A percentile compares a stretch with the other conserved stretches of the same genome.
These are phyloP conservation scores for Rhodophaea formosa DNA, from an alignment of 2,888 invertebrate species.

Conservation along the genomic window DNA sequence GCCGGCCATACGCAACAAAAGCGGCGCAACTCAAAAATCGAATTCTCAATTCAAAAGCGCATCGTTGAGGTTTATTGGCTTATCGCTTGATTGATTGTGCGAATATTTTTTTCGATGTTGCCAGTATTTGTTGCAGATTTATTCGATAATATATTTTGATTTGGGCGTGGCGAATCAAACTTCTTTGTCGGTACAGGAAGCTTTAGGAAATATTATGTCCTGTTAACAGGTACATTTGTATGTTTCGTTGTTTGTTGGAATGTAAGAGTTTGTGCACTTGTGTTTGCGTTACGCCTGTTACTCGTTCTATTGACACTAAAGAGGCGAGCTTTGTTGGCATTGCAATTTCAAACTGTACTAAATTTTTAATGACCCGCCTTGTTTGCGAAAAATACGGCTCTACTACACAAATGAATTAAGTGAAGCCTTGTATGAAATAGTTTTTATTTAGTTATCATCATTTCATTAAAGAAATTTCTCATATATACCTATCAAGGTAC, in stretches of 20 bases:
- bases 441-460: too few species aligned
- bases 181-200: conserved; percentile 73
- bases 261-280: conserved; percentile 65
- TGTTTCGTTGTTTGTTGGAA: conserved; percentile 42
- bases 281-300: conserved; percentile 74
- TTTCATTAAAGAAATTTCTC: too few species aligned
- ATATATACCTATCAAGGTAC: too few species aligned
- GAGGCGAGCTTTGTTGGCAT: conserved; percentile 43
- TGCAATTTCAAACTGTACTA: conserved; percentile 41
- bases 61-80: conserved; percentile 82
- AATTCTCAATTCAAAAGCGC: conserved; percentile 78
- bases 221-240: conserved; percentile 59
- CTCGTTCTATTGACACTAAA: conserved; percentile 42
- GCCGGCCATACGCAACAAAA: conserved; percentile 72
- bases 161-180: conserved; percentile 76
- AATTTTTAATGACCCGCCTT: conserved; percentile 29
- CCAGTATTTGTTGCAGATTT: conserved; percentile 48
- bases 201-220: conserved; percentile 49
- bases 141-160: conserved; percentile 77
- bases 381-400: background rate
- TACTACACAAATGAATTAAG: background rate
- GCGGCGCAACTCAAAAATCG: conserved; percentile 68
- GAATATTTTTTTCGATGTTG: conserved; percentile 57
- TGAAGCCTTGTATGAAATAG: background rate
- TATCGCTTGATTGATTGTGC: conserved; percentile 81